These are phyloP conservation scores for Borostomias antarcticus DNA, from an alignment of 2,797 vertebrate genomes.

Conservation along the genomic window DNA sequence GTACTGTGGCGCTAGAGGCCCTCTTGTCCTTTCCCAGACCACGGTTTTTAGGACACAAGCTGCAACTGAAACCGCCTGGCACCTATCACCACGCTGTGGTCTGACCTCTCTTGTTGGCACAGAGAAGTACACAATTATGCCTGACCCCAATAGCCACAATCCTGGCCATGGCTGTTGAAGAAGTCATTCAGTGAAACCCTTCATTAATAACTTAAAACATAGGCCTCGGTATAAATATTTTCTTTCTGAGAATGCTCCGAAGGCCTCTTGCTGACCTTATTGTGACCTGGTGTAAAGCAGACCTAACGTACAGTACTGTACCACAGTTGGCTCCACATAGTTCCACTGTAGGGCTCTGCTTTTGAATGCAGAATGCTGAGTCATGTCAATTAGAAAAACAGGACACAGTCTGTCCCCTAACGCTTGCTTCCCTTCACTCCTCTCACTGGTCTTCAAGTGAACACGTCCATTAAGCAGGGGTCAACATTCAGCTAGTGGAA, in stretches of 20 bases:
- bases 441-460: slow-evolving; percentile 38
- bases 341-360: slow-evolving; percentile 49
- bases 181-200: slow-evolving; percentile 12
- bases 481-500: slow-evolving; percentile 13
- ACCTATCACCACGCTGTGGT: slow-evolving; percentile 56
- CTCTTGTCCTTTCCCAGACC: slow-evolving; percentile 6
- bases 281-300: slow-evolving; percentile 40
- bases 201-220: slow-evolving; percentile 20
- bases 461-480: slow-evolving; percentile 31
- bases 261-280: slow-evolving; percentile 16
- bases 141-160: slow-evolving; percentile 7
- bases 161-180: neutral
- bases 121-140: slow-evolving; percentile 31
- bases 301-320: slow-evolving; percentile 44
- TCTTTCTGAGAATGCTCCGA: neutral
- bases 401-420: slow-evolving; percentile 52
- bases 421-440: slow-evolving; percentile 31
- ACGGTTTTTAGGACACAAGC: neutral
- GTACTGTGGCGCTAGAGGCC: neutral
- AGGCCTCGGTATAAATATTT: slow-evolving; percentile 8
- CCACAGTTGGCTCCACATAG: slow-evolving; percentile 40
- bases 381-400: slow-evolving; percentile 58
- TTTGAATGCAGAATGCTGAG: slow-evolving; percentile 49
- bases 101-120: slow-evolving; percentile 52
- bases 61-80: slow-evolving; percentile 51